These are phyloP conservation scores for Stenopsyche tienmushanensis DNA, from an alignment of 1,140 invertebrate species.

Conservation along the genomic window DNA sequence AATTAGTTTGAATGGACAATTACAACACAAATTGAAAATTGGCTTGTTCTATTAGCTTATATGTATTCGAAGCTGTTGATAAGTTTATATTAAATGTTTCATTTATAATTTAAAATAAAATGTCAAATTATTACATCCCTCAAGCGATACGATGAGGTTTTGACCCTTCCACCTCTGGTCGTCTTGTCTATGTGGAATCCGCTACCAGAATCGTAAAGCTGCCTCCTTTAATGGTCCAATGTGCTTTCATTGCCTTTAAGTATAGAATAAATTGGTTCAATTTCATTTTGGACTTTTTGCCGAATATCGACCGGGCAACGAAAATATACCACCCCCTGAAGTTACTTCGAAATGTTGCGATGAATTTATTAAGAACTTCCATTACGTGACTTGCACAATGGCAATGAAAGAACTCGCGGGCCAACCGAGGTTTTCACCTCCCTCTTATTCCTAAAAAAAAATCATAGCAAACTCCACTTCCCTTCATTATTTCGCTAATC, in stretches of 20 bases:
- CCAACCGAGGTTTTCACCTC: slow-evolving; percentile 21
- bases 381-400: slow-evolving; percentile 31
- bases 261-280: neutral
- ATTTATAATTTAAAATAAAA: too few relatives aligned
- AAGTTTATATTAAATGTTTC: too few relatives aligned
- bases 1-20: too few relatives aligned
- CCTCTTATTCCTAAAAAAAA: slow-evolving; percentile 13
- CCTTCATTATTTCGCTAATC: slow-evolving; percentile 7
- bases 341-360: slow-evolving; percentile 10
- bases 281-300: neutral
- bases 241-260: slow-evolving; percentile 3
- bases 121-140: too few relatives aligned
- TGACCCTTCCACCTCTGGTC: slow-evolving; percentile 15
- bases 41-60: too few relatives aligned
- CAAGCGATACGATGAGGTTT: slow-evolving; percentile 26
- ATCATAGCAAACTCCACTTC: neutral
- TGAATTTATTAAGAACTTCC: slow-evolving; percentile 33
- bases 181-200: slow-evolving; percentile 22
- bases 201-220: slow-evolving; percentile 29
- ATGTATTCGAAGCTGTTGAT: too few relatives aligned
- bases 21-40: too few relatives aligned
- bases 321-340: slow-evolving; percentile 12
- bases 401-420: slow-evolving; percentile 27
- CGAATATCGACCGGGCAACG: slow-evolving; percentile 13
- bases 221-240: slow-evolving; percentile 8